Conservation (phyloP, 2,113 vertebrate genomes). For the Egretta garzetta region DNA sequence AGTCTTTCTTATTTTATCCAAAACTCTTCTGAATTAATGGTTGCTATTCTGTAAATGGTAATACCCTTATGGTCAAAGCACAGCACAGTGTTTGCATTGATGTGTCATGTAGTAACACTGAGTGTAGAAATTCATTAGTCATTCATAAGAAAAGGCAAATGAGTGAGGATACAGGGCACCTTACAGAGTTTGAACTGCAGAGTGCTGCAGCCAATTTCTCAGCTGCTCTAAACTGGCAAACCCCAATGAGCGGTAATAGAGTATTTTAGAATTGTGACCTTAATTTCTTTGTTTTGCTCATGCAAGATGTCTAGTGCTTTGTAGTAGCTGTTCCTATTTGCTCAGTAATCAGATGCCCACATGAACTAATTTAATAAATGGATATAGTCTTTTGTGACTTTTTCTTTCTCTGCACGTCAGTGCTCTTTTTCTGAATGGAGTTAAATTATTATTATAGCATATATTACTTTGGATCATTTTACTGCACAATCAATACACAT, state of each 20-base stretch:
- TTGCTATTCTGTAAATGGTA: neutral
- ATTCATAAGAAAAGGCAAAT: neutral
- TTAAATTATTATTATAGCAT: slow-evolving; percentile 68
- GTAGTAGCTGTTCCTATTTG: neutral
- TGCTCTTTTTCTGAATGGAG: slow-evolving; percentile 56
- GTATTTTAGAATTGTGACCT: neutral
- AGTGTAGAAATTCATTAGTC: neutral
- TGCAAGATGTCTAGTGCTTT: neutral
- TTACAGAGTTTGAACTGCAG: neutral
- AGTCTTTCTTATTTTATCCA: neutral
- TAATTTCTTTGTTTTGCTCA: neutral
- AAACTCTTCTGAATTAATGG: neutral
- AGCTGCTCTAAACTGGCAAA: neutral
- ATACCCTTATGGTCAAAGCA: neutral
- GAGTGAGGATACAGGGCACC: neutral
- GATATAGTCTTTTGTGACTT: slow-evolving; percentile 19
- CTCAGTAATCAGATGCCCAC: neutral
- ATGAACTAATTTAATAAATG: slow-evolving; percentile 46
- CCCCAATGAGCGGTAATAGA: neutral
- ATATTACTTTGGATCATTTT: slow-evolving; percentile 68
- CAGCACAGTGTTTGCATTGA: neutral
- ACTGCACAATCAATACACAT: slow-evolving; percentile 62
- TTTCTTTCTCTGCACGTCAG: neutral
- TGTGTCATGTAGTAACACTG: neutral
- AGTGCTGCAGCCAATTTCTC: neutral